phyloP scores from a whole-genome alignment of 2,888 invertebrate species.

The Mesochorus sp. region DNA sequence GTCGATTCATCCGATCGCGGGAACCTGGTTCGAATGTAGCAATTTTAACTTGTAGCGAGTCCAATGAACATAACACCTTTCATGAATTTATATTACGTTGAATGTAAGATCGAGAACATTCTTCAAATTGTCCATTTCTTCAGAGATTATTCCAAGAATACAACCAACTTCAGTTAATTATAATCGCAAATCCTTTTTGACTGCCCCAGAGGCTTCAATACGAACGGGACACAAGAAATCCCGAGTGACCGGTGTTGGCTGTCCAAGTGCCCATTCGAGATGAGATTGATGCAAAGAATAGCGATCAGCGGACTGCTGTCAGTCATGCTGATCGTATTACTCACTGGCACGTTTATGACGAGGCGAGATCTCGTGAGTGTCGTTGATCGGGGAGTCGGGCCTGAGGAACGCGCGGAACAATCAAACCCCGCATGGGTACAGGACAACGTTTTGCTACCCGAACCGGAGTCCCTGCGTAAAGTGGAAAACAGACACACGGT shows the following conservation, averaged over 20 bases:
- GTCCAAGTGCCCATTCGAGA: constrained; percentile 73
- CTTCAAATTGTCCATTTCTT: too few species aligned
- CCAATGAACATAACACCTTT: not conserved
- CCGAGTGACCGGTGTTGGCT: constrained; percentile 70
- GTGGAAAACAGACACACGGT: constrained; percentile 60
- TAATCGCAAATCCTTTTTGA: constrained; percentile 3
- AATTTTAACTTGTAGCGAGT: constrained; percentile 8
- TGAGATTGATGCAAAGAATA: constrained; percentile 79
- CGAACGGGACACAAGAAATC: constrained; percentile 71
- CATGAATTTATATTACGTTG: not conserved
- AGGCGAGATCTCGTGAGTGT: constrained; percentile 76
- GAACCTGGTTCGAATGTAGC: constrained; percentile 35
- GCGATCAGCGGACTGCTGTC: constrained; percentile 80
- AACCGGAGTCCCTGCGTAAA: constrained; percentile 67
- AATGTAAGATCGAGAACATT: not conserved
- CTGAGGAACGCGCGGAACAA: constrained; percentile 76
- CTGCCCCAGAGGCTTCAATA: constrained; percentile 68
- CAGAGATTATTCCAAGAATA: too few species aligned
- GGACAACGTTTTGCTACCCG: constrained; percentile 73
- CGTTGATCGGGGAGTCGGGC: constrained; percentile 76
- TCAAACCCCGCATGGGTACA: constrained; percentile 77
- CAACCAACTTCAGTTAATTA: too few species aligned
- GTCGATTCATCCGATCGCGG: not conserved
- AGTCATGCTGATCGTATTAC: constrained; percentile 78
- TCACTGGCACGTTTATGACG: constrained; percentile 78